A percentile compares a stretch with the other conserved stretches of the same genome.
Conservation (phyloP, 2,888 invertebrate species). For the Xanthostigma xanthostigma region DNA sequence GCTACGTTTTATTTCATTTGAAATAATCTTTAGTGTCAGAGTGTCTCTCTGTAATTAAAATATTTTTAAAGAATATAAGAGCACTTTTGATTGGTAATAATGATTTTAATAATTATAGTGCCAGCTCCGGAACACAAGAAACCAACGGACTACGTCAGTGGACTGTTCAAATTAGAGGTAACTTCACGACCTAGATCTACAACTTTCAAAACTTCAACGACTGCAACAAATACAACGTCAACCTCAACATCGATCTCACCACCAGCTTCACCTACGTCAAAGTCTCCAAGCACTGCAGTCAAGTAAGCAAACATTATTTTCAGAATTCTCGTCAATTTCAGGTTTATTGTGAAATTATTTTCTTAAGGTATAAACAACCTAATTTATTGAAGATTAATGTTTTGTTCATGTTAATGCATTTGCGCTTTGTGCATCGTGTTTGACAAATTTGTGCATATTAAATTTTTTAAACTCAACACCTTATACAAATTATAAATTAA, state of each 20-base stretch:
- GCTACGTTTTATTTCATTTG: neutral
- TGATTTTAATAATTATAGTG: constrained; percentile 26
- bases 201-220: constrained; percentile 25
- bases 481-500: too few species aligned
- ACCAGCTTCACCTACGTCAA: neutral
- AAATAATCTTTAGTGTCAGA: neutral
- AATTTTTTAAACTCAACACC: too few species aligned
- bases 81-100: neutral
- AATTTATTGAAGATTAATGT: too few species aligned
- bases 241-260: constrained; percentile 16
- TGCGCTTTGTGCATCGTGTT: too few species aligned
- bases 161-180: constrained; percentile 44
- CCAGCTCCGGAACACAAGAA: constrained; percentile 51
- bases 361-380: too few species aligned
- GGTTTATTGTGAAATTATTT: too few species aligned
- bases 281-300: neutral
- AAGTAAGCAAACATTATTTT: neutral
- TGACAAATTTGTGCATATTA: too few species aligned
- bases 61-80: neutral
- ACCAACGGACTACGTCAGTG: constrained; percentile 52
- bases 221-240: constrained; percentile 24
- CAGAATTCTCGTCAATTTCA: neutral
- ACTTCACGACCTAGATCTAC: constrained; percentile 32
- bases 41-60: neutral
- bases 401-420: too few species aligned